These are phyloP conservation scores for Echinarachnius parma DNA, from an alignment of 53 echinoderm and acorn worm species.

Conservation along the genomic window DNA sequence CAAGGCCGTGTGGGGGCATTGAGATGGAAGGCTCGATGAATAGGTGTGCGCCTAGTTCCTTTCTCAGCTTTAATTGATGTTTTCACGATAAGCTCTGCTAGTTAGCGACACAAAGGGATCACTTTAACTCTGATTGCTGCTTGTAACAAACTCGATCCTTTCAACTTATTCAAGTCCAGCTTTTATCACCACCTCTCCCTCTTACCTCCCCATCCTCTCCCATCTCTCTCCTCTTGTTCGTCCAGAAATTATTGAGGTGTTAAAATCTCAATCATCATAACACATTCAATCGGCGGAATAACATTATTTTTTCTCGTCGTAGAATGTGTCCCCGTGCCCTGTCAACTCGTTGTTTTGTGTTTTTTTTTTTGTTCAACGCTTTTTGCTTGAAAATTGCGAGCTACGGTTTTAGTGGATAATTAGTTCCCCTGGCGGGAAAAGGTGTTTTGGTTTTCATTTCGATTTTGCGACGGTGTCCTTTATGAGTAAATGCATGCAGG, in stretches of 20 bases:
- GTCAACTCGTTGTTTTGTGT: too few species aligned
- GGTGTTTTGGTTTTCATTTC: too few species aligned
- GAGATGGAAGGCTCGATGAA: not conserved
- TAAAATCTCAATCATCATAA: constrained; percentile 15
- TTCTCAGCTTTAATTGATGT: constrained; percentile 44
- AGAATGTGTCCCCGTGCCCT: too few species aligned
- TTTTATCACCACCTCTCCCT: constrained; percentile 16
- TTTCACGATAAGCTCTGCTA: constrained; percentile 42
- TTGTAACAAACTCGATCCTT: constrained; percentile 5
- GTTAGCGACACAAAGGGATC: constrained; percentile 42
- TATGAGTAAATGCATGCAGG: too few species aligned
- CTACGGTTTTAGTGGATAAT: too few species aligned
- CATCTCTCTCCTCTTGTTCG: not conserved
- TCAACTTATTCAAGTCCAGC: constrained; percentile 35
- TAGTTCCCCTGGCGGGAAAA: too few species aligned
- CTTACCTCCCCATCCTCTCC: not conserved
- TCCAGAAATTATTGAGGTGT: not conserved
- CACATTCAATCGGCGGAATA: too few species aligned
- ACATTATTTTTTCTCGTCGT: too few species aligned
- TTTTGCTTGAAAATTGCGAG: too few species aligned
- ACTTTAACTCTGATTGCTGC: constrained; percentile 27
- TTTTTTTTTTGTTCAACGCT: too few species aligned
- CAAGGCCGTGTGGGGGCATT: constrained; percentile 15
- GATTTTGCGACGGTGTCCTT: too few species aligned
- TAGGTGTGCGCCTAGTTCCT: not conserved